Evolutionary conservation across 2,797 vertebrate species (phyloP), one percentile per base, ranked within the genome.

Genomic region (Sebastes hubbsi): DNA sequence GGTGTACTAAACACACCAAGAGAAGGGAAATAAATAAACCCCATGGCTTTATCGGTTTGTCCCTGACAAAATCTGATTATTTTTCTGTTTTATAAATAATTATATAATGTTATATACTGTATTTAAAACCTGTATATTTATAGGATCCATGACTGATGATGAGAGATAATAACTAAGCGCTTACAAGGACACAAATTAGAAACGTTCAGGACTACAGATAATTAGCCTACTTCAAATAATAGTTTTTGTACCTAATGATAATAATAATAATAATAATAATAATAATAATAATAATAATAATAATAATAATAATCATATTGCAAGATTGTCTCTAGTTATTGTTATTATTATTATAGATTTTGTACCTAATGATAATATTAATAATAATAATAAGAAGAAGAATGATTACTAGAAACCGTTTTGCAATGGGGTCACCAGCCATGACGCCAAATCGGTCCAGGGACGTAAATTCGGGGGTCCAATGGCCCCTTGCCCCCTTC

Each of bases 361-460:
- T 46, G 42, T 16, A 46, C 3, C 42, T 16, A 42, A 42, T 42
- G 0, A 42, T 14, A 42, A 14, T 34, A 6, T 5, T 54, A 8
- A 22, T 30, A 18, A 25, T 2, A 4, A 27, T 0, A 42, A 14
- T 0, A 42, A 38, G 42, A 16, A 46, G 14, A 46, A 42, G 5
- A 14, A 38, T 12, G 13, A 38, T 46, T 0, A n/a, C 8, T 52
- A 52, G 18, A n/a, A n/a, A 52, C 18, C 20, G 4, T 0, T 0
- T 52, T 52, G 46, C 46, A 10, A 52, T 52, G 42, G 16, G 6
- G 14, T 46, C 38, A 46, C 38, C 6, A 46, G 38, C 38, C 0
- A 0, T 7, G 38, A 46, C 38, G 1, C 14, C 13, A 49, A 18
- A 20, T 13, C 2, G 14, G 0, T 29, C 14, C 56, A 29, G 27